Percentiles rank a stretch among this genome's conserved stretches.
These are phyloP conservation scores for Ephestia elutella DNA, from an alignment of 1,140 invertebrate species.

Conservation along the genomic window DNA sequence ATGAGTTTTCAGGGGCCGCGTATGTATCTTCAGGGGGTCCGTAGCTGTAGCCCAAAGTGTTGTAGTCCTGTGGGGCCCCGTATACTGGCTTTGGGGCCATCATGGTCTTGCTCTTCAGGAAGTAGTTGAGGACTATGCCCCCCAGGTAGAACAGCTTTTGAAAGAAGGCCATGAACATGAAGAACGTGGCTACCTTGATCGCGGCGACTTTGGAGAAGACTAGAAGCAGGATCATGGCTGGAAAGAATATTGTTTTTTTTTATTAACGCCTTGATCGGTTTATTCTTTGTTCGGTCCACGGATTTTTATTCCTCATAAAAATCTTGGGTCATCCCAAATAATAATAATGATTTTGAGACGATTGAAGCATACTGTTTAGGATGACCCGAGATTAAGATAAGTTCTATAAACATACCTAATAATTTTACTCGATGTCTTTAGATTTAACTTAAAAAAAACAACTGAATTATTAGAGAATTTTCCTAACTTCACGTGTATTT, in stretches of 20 bases:
- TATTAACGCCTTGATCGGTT: too few species aligned
- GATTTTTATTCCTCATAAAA: too few species aligned
- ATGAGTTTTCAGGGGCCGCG: conserved; percentile 17
- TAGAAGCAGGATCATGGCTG: conserved; percentile 53
- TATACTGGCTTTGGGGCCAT: conserved; percentile 29
- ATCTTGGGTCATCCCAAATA: too few species aligned
- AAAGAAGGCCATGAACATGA: conserved; percentile 56
- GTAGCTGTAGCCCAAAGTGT: conserved; percentile 61
- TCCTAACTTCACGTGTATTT: too few species aligned
- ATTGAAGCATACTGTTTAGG: too few species aligned
- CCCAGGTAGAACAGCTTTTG: conserved; percentile 52
- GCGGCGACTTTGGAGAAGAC: conserved; percentile 57
- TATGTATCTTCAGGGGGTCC: conserved; percentile 41
- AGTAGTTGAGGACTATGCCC: conserved; percentile 44
- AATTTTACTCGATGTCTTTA: too few species aligned
- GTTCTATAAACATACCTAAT: too few species aligned
- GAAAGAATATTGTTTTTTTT: conserved; percentile 19
- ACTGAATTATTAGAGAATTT: too few species aligned
- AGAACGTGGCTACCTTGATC: conserved; percentile 50
- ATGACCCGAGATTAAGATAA: too few species aligned
- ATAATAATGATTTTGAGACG: too few species aligned
- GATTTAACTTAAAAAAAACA: too few species aligned
- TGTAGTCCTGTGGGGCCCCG: conserved; percentile 50
- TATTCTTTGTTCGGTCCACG: too few species aligned
- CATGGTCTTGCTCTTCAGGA: conserved; percentile 36